Evolutionary conservation across 2,113 vertebrate genomes (phyloP).

Genomic region (Pithys albifrons): DNA sequence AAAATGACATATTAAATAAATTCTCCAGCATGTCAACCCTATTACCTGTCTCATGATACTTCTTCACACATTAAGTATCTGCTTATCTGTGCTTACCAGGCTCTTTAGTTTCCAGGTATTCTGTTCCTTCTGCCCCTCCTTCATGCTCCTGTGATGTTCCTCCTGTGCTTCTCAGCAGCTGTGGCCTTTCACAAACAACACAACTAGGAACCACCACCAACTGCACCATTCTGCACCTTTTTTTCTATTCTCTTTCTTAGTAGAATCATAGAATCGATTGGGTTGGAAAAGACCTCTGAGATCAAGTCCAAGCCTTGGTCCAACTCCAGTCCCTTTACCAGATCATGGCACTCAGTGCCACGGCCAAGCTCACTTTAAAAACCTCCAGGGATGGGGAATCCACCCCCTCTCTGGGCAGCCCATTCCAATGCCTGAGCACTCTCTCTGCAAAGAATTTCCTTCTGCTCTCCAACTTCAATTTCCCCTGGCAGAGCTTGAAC

Average conservation of each 20-base stretch:
- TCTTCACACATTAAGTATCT: not conserved
- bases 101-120: not conserved
- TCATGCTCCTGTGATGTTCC: not conserved
- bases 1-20: not conserved
- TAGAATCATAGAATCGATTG: not conserved
- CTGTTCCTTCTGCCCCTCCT: not conserved
- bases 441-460: too few species aligned
- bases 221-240: not conserved
- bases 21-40: not conserved
- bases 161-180: not conserved
- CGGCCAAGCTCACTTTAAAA: too few species aligned
- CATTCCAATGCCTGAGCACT: too few species aligned
- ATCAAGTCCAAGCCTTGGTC: too few species aligned
- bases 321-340: too few species aligned
- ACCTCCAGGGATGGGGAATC: too few species aligned
- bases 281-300: too few species aligned
- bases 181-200: not conserved
- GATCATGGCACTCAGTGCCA: too few species aligned
- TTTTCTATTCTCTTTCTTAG: not conserved
- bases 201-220: not conserved
- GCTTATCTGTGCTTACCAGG: conserved; percentile 14
- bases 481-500: too few species aligned
- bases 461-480: too few species aligned
- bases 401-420: too few species aligned
- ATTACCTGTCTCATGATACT: not conserved